Percentiles rank a stretch among this genome's conserved stretches.
These are phyloP conservation scores for Diachasma alloeum DNA, from an alignment of 1,140 invertebrate genomes.

Conservation along the genomic window DNA sequence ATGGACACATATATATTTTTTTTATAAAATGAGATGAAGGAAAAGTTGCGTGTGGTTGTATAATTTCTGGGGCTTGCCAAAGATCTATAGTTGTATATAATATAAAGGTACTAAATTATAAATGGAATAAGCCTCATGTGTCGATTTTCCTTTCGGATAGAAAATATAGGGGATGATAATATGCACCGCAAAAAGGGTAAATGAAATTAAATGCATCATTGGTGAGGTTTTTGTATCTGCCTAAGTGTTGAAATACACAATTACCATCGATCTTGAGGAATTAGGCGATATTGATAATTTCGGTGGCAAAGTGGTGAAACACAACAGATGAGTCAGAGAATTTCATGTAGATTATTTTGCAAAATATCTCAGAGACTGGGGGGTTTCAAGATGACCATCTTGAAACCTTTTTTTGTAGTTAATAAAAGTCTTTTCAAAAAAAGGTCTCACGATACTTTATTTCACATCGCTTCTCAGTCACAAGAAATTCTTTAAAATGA, in stretches of 20 bases:
- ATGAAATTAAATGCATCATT: constrained; percentile 21
- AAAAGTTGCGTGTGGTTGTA: not conserved
- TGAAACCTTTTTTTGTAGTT: too few species aligned
- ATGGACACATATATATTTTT: not conserved
- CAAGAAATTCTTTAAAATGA: too few species aligned
- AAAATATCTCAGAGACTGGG: too few species aligned
- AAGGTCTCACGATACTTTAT: too few species aligned
- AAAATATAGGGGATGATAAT: not conserved
- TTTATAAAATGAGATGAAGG: not conserved
- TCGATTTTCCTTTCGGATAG: constrained; percentile 11
- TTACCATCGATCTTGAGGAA: constrained; percentile 42
- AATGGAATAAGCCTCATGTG: constrained; percentile 42
- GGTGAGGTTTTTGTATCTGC: constrained; percentile 49
- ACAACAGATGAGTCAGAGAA: not conserved
- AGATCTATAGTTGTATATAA: constrained; percentile 50
- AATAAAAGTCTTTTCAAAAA: too few species aligned
- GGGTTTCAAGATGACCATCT: too few species aligned
- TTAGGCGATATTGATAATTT: constrained; percentile 47
- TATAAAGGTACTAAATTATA: constrained; percentile 56
- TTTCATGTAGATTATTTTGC: not conserved
- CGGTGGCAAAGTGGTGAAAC: not conserved
- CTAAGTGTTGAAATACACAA: constrained; percentile 41
- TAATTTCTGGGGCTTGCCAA: constrained; percentile 19
- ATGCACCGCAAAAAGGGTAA: constrained; percentile 1
- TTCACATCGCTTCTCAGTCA: too few species aligned